Conservation (phyloP, 2,888 invertebrate species). For the Aproaerema taeniolella region DNA sequence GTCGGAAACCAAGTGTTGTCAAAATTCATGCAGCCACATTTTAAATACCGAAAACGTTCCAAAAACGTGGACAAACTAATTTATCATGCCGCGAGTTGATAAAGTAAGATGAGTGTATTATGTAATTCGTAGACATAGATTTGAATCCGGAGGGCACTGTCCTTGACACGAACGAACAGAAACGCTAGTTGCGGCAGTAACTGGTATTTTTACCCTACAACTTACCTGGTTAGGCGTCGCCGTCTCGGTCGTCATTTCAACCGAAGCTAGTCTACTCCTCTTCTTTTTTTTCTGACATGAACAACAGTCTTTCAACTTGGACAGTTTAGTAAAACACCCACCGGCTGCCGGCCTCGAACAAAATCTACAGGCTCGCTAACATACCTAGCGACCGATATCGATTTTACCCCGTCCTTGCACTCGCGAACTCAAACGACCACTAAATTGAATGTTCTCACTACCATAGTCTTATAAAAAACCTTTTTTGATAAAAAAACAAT, state of each 20-base stretch:
- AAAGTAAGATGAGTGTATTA: too few species aligned
- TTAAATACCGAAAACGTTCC: too few species aligned
- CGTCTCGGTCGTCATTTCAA: constrained; percentile 72
- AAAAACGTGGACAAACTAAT: too few species aligned
- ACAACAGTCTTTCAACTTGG: constrained; percentile 54
- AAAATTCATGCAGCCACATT: too few species aligned
- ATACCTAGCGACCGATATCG: constrained; percentile 48
- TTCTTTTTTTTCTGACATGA: constrained; percentile 62
- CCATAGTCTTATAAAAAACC: constrained; percentile 32
- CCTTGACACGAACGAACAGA: constrained; percentile 39
- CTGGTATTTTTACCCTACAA: not conserved
- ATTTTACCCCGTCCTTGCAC: constrained; percentile 48
- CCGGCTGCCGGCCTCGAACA: constrained; percentile 29
- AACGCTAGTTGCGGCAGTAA: constrained; percentile 44
- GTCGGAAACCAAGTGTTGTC: too few species aligned
- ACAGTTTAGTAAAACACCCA: constrained; percentile 42
- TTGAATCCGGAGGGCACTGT: constrained; percentile 36
- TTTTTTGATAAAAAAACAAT: constrained; percentile 14
- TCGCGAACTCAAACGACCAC: constrained; percentile 27
- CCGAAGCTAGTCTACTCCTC: constrained; percentile 55
- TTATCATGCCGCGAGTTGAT: too few species aligned
- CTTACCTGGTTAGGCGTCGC: constrained; percentile 73
- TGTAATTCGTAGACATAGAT: constrained; percentile 21
- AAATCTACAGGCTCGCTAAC: constrained; percentile 26
- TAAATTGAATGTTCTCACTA: constrained; percentile 40